These are phyloP conservation scores for Sebastes schlegelii DNA, from an alignment of 2,113 vertebrate genomes.

Conservation along the genomic window DNA sequence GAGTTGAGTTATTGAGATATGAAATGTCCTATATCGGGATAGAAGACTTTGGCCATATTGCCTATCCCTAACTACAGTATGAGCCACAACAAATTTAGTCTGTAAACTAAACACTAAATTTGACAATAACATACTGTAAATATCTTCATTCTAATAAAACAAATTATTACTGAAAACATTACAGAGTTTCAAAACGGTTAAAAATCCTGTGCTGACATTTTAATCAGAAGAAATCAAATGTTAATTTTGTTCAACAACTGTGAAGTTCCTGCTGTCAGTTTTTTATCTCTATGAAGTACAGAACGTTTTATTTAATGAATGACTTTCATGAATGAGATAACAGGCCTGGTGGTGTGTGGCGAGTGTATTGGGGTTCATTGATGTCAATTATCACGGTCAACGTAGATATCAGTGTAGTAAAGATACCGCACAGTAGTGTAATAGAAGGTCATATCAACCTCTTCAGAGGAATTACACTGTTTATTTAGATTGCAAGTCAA, in stretches of 20 bases:
- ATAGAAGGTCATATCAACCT: constrained; percentile 24
- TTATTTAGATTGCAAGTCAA: not conserved
- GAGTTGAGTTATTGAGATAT: too few species aligned
- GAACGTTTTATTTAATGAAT: not conserved
- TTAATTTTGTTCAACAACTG: not conserved
- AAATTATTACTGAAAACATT: not conserved
- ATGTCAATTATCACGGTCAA: constrained; percentile 18
- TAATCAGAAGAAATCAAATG: not conserved
- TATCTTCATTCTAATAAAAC: not conserved
- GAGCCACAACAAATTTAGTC: not conserved
- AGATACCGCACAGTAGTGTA: constrained; percentile 49
- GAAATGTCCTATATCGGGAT: too few species aligned
- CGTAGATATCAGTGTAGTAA: constrained; percentile 38
- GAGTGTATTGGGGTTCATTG: constrained; percentile 15
- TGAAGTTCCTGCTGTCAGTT: not conserved
- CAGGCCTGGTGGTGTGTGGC: not conserved
- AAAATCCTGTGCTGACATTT: not conserved
- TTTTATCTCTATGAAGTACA: constrained; percentile 13
- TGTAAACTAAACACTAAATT: not conserved
- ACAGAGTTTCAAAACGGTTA: not conserved
- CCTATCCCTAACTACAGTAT: too few species aligned
- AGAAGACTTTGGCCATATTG: too few species aligned
- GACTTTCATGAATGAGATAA: not conserved
- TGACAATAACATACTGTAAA: not conserved
- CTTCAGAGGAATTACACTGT: not conserved